Base-by-base conservation (phyloP, 2,797 vertebrate species). In the Scomberomorus guttatus region DNA sequence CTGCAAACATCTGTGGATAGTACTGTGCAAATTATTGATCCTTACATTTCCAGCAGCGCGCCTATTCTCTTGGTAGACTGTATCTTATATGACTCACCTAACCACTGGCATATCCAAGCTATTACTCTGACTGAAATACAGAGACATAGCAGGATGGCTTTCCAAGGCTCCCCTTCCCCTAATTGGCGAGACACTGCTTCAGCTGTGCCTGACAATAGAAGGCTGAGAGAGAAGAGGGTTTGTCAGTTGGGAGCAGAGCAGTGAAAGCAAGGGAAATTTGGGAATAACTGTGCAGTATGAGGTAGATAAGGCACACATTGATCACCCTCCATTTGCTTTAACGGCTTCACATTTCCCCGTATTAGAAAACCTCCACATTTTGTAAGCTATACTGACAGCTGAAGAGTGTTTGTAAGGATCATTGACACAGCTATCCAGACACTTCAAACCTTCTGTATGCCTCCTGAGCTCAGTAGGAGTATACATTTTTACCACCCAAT, bases 201-300 rank as follows among this genome's bases (percentile, higher is more conserved):
- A 81, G 86, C 85, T 81, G 74, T 80, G 84, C 81, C 89, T 84
- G 84, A 89, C 84, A 85, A 84, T 63, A 63, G 79, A 82, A 78
- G 83, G 71, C 78, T 81, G 83, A 70, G 72, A 78, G 85, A 87
- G 86, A 87, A 86, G 79, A 85, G 73, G 81, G 75, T 87, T 87
- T 89, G 91, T 88, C 88, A 88, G 87, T 87, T 83, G 79, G 79
- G 77, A 90, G 90, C 88, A 91, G 70, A 92, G 82, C 89, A 85
- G 89, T 86, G 87, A 89, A 92, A 90, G 89, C 76, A 80, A 82
- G 82, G 81, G 82, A 84, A 91, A 89, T 84, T 85, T 86, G 81
- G 79, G 84, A 85, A 87, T 77, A 88, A 80, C 86, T 75, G 63
- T 79, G 74, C 77, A 76, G 77, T 22, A 32, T 60, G 82, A 68